Base-by-base conservation (phyloP, 2,888 invertebrate species). In the Acanthosoma haemorrhoidale region DNA sequence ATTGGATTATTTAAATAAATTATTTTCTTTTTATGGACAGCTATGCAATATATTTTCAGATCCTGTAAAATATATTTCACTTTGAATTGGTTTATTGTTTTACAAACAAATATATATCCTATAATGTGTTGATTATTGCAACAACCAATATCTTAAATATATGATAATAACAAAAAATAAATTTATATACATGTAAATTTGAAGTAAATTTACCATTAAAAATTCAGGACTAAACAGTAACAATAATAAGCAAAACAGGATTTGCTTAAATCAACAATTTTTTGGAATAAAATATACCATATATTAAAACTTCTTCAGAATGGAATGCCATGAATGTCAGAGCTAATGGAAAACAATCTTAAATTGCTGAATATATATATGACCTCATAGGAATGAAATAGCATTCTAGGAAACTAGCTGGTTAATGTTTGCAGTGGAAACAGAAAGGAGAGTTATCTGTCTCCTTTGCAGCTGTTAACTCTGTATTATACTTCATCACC, bases 261-360 rank as follows among this genome's bases (percentile, higher is more conserved):
- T 13, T 13, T 25, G 25, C 21, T 51, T 25, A 51, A 32, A 51
- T 25, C 29, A 51, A 51, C 18, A 43, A 21, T 21, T 3, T 51
- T 25, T 51, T 51, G 51, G 51, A 51, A 51, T 51, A 25, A 51
- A n/a, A n/a, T n/a, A n/a, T n/a, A n/a, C n/a, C n/a, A n/a, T n/a
- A n/a, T 1, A 21, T 43, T 21, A 21, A 13, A n/a, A 18, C 29
- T 51, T 25, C 29, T 25, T 21, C 18, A 43, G n/a, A 51, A 51
- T n/a, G 51, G 51, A 51, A 51, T 51, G 51, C 25, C 51, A n/a
- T 25, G 51, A 51, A 51, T 51, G 13, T 25, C 51, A 51, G 13
- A 51, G 13, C 51, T 25, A 51, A 51, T 51, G 29, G 25, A 51
- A 29, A 51, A 25, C 13, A 51, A 43, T 4, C 29, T 51, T 21